Percentiles rank a stretch among this genome's conserved stretches.
These are phyloP conservation scores for Chaunax sp. DNA, from an alignment of 2,797 vertebrate genomes.

Conservation along the genomic window DNA sequence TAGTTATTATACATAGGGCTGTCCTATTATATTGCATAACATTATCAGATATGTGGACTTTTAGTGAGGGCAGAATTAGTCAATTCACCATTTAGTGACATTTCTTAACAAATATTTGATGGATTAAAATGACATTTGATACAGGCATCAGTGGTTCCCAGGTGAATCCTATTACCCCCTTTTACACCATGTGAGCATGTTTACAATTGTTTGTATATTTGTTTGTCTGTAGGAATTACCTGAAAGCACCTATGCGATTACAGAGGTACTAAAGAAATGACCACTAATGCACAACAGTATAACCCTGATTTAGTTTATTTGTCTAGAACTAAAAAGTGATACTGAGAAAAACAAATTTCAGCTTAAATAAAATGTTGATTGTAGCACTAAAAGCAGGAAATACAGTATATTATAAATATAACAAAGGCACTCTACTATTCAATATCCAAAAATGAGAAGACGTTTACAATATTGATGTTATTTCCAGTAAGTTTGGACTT, in stretches of 20 bases:
- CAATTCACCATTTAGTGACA: background rate
- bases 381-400: slow-evolving; percentile 55
- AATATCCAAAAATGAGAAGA: slow-evolving; percentile 20
- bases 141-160: background rate
- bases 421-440: slow-evolving; percentile 58
- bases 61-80: too few relatives aligned
- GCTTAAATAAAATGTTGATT: slow-evolving; percentile 29
- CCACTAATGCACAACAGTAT: slow-evolving; percentile 37
- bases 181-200: too few relatives aligned
- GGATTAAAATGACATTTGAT: background rate
- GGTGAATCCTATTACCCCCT: background rate
- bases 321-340: slow-evolving; percentile 50
- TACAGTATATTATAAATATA: slow-evolving; percentile 35
- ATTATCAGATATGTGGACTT: background rate
- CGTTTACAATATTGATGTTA: slow-evolving; percentile 24
- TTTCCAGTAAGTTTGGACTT: slow-evolving; percentile 16
- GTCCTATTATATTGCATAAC: background rate
- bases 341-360: slow-evolving; percentile 25
- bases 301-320: slow-evolving; percentile 74
- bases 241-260: background rate
- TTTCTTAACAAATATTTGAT: background rate
- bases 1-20: background rate
- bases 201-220: background rate
- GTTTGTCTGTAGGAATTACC: background rate
- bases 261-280: slow-evolving; percentile 14